These are phyloP conservation scores for Plebejus melissa DNA, from an alignment of 2,888 invertebrate genomes.

Conservation along the genomic window DNA sequence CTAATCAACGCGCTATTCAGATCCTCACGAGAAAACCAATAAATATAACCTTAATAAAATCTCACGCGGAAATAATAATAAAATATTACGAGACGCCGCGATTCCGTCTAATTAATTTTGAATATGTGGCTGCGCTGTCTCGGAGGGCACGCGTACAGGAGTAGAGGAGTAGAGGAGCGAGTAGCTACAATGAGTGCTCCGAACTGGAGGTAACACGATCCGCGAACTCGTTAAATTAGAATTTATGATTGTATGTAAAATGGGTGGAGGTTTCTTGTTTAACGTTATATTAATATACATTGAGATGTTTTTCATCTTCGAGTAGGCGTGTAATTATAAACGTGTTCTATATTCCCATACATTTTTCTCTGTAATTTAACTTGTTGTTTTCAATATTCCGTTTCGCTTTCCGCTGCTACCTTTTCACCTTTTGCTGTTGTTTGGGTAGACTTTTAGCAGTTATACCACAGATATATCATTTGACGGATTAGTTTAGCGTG, in stretches of 20 bases:
- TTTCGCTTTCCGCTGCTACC: neutral
- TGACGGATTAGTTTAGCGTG: slow-evolving; percentile 35
- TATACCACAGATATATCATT: neutral
- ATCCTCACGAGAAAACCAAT: slow-evolving; percentile 69
- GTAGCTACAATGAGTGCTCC: slow-evolving; percentile 71
- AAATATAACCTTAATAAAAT: slow-evolving; percentile 74
- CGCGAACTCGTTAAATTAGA: slow-evolving; percentile 73
- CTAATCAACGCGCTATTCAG: slow-evolving; percentile 73
- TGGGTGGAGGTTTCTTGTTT: slow-evolving; percentile 64
- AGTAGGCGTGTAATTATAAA: slow-evolving; percentile 15
- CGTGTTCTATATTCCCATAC: slow-evolving; percentile 23
- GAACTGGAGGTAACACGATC: slow-evolving; percentile 74
- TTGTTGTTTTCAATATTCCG: neutral
- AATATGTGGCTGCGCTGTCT: slow-evolving; percentile 73
- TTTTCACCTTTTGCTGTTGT: neutral
- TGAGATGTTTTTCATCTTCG: slow-evolving; percentile 25
- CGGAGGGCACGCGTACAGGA: slow-evolving; percentile 41
- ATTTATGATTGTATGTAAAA: slow-evolving; percentile 78
- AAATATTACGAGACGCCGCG: slow-evolving; percentile 74
- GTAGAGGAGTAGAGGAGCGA: slow-evolving; percentile 39
- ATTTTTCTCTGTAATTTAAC: neutral
- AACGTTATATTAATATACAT: slow-evolving; percentile 31
- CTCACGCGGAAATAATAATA: slow-evolving; percentile 74
- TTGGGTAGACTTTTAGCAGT: neutral
- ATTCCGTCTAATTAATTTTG: slow-evolving; percentile 78